A percentile compares a stretch with the other conserved stretches of the same genome.
Evolutionary conservation across 2,797 vertebrate species (phyloP).

Genomic region (Parambassis ranga): DNA sequence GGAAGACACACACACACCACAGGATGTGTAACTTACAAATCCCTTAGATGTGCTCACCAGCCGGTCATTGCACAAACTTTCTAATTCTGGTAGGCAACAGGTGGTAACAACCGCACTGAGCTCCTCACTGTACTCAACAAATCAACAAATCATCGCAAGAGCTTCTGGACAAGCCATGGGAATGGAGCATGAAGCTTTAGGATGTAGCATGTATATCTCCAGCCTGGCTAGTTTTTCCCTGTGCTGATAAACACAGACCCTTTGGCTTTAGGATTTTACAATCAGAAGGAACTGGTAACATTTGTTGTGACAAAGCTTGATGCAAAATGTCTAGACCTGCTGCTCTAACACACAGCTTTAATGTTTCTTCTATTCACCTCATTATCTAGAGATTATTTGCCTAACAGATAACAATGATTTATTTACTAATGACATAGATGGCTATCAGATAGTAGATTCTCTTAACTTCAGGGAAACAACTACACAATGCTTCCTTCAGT

Average conservation of each 20-base stretch:
- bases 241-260: background rate
- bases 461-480: too few relatives aligned
- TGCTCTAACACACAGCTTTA: too few relatives aligned
- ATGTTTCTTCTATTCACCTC: too few relatives aligned
- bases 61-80: constrained; percentile 3
- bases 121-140: constrained; percentile 61
- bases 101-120: constrained; percentile 64
- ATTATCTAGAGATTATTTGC: too few relatives aligned
- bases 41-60: background rate
- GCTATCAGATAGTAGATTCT: too few relatives aligned
- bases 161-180: constrained; percentile 41
- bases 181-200: constrained; percentile 48
- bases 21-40: background rate
- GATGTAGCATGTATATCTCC: constrained; percentile 41
- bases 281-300: too few relatives aligned
- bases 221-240: background rate
- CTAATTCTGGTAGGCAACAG: constrained; percentile 58
- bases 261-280: background rate
- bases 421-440: too few relatives aligned
- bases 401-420: too few relatives aligned
- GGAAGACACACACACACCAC: too few relatives aligned
- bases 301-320: too few relatives aligned
- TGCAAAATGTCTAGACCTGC: too few relatives aligned
- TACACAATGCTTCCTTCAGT: too few relatives aligned
- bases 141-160: constrained; percentile 34